A percentile compares a stretch with the other conserved stretches of the same genome.
phyloP scores from a whole-genome alignment of 2,113 vertebrate genomes.

The Coreoperca whiteheadi region DNA sequence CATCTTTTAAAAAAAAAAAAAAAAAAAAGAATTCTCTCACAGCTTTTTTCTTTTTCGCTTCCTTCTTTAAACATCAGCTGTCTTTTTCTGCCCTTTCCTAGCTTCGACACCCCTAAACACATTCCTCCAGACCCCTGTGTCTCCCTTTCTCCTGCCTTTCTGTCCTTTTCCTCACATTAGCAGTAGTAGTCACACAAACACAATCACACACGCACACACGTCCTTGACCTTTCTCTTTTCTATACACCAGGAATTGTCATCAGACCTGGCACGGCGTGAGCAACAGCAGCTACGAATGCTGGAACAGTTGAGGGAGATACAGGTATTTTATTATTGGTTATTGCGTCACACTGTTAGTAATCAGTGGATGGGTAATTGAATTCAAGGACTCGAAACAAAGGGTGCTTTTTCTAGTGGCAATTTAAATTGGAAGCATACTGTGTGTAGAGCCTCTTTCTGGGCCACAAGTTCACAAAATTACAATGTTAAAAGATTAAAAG shows the following conservation, averaged over 20 bases:
- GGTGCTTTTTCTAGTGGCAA: not conserved
- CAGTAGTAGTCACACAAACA: not conserved
- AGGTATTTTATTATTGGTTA: conserved; percentile 71
- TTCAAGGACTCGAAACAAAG: not conserved
- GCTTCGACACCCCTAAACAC: not conserved
- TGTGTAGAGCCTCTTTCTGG: not conserved
- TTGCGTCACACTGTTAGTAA: not conserved
- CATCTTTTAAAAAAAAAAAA: not conserved
- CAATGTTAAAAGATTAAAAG: not conserved
- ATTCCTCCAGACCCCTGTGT: not conserved
- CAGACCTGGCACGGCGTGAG: conserved; percentile 88
- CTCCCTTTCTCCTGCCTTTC: not conserved
- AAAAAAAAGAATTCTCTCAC: not conserved
- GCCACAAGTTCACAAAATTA: conserved; percentile 1
- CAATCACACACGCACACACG: not conserved
- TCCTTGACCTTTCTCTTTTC: conserved; percentile 53
- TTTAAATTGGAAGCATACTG: not conserved
- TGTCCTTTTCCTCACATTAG: not conserved
- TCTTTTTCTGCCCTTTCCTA: not conserved
- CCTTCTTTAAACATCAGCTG: not conserved
- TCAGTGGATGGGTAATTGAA: conserved; percentile 3
- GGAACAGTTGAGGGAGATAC: conserved; percentile 89
- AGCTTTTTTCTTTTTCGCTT: not conserved
- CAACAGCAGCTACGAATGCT: conserved; percentile 91
- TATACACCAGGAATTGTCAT: conserved; percentile 82